These are phyloP conservation scores for Troides aeacus DNA, from an alignment of 2,888 invertebrate genomes.

Conservation along the genomic window DNA sequence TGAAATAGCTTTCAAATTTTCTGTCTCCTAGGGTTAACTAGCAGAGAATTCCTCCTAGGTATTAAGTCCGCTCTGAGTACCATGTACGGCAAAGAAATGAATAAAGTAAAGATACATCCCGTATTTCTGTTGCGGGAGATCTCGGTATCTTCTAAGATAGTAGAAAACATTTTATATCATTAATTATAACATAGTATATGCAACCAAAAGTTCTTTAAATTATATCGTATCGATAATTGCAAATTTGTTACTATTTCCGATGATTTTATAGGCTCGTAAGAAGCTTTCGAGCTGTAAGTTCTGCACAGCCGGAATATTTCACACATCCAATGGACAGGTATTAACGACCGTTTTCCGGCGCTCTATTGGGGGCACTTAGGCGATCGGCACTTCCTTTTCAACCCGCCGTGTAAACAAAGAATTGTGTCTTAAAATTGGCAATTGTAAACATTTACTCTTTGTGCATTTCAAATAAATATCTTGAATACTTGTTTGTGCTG, in stretches of 20 bases:
- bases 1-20: too few relatives aligned
- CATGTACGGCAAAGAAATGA: too few relatives aligned
- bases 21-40: too few relatives aligned
- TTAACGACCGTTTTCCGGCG: constrained; percentile 26
- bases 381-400: constrained; percentile 28
- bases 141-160: too few relatives aligned
- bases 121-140: too few relatives aligned
- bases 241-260: constrained; percentile 8
- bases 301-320: constrained; percentile 20
- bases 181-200: too few relatives aligned
- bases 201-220: too few relatives aligned
- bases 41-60: too few relatives aligned
- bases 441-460: constrained; percentile 33
- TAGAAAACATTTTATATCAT: too few relatives aligned
- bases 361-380: constrained; percentile 22
- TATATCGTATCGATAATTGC: neutral
- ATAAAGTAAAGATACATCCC: too few relatives aligned
- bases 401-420: constrained; percentile 25
- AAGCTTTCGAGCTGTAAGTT: constrained; percentile 1
- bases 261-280: constrained; percentile 17
- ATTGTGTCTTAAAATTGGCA: constrained; percentile 12
- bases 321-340: constrained; percentile 27
- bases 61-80: too few relatives aligned
- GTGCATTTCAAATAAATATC: neutral
- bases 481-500: too few relatives aligned